Conservation (phyloP, 2,113 vertebrate species). For the Psittacus erithacus region DNA sequence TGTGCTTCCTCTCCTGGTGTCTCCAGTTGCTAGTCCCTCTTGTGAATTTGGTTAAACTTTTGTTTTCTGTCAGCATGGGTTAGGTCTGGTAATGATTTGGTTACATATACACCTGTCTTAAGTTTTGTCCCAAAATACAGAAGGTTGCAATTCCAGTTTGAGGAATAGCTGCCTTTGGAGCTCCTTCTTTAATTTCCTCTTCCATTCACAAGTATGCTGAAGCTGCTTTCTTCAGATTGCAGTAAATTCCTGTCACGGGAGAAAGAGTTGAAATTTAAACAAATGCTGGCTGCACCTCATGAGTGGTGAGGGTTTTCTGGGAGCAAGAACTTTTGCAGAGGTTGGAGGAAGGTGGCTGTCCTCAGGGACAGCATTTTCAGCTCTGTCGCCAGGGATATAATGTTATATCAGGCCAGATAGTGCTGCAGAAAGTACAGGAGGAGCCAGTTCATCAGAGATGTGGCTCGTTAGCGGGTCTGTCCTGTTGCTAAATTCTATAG, state of each 20-base stretch:
- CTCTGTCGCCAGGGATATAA: not conserved
- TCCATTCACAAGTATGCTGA: not conserved
- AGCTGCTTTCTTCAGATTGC: not conserved
- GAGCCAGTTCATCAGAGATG: not conserved
- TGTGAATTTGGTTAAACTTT: fast-evolving
- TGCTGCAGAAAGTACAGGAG: not conserved
- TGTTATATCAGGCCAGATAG: fast-evolving
- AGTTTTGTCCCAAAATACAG: not conserved
- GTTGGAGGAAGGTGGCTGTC: not conserved
- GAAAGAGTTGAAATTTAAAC: not conserved
- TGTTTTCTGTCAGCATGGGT: fast-evolving
- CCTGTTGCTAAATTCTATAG: not conserved
- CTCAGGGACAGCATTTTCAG: not conserved
- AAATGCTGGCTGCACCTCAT: not conserved
- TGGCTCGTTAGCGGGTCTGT: fast-evolving
- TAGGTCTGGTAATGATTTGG: not conserved
- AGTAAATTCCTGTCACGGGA: not conserved
- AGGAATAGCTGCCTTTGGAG: not conserved
- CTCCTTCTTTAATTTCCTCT: not conserved
- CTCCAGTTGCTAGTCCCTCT: not conserved
- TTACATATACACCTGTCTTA: not conserved
- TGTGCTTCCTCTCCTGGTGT: not conserved
- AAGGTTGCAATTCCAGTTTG: not conserved
- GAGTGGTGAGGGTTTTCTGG: not conserved
- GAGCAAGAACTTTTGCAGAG: not conserved